A percentile compares a stretch with the other conserved stretches of the same genome.
Conservation (phyloP, 2,888 invertebrate genomes). For the Lapara coniferarum region DNA sequence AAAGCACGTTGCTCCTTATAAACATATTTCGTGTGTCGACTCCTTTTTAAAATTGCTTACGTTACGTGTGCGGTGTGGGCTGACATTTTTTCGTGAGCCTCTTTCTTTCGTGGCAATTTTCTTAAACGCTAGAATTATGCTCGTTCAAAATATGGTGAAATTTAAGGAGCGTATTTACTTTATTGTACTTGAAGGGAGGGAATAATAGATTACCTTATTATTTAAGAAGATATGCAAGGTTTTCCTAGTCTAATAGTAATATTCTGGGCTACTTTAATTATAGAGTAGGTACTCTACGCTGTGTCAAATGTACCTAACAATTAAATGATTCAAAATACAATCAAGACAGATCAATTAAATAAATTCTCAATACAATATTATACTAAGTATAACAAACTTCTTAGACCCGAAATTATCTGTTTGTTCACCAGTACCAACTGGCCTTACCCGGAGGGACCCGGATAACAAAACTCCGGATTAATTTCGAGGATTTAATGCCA, state of each 20-base stretch:
- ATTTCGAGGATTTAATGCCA: slow-evolving; percentile 75
- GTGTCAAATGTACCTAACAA: no score
- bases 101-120: slow-evolving; percentile 3
- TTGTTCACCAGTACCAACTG: slow-evolving; percentile 44
- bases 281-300: no score
- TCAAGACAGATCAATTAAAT: background rate
- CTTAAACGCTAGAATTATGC: slow-evolving; percentile 14
- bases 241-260: no score
- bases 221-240: no score
- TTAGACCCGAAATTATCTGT: slow-evolving; percentile 17
- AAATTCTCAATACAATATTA: background rate
- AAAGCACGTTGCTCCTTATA: slow-evolving; percentile 75
- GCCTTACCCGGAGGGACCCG: slow-evolving; percentile 47
- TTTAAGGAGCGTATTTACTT: background rate
- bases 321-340: no score
- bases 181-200: no score
- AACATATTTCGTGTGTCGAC: slow-evolving; percentile 76
- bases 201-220: no score
- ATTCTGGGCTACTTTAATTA: no score
- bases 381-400: background rate
- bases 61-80: slow-evolving; percentile 40
- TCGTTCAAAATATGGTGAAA: slow-evolving; percentile 1
- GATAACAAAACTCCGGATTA: slow-evolving; percentile 74
- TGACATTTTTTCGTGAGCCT: slow-evolving; percentile 6
- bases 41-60: slow-evolving; percentile 68